phyloP scores from a whole-genome alignment of 2,888 invertebrate genomes.

The Lacanobia oleracea region DNA sequence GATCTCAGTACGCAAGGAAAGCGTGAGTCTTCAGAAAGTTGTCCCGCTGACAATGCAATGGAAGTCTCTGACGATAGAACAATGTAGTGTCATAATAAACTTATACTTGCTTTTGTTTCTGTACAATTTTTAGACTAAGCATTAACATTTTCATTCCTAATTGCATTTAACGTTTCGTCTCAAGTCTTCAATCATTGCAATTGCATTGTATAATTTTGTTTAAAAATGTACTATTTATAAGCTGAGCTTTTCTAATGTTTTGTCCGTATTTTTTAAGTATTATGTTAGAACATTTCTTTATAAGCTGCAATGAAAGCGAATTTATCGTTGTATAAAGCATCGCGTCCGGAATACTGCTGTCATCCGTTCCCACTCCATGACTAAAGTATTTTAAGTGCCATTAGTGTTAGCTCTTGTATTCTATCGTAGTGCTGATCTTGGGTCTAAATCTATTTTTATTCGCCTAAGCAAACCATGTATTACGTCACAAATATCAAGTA shows the following conservation, averaged over 20 bases:
- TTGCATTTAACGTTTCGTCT: conserved; percentile 75
- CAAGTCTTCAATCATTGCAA: conserved; percentile 55
- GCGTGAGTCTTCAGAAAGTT: conserved; percentile 31
- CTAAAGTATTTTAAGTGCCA: conserved; percentile 77
- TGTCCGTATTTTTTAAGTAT: conserved; percentile 56
- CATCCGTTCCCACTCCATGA: conserved; percentile 52
- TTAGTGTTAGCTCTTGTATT: conserved; percentile 73
- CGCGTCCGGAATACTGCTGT: conserved; percentile 56
- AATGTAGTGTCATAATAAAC: conserved; percentile 56
- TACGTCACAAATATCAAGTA: conserved; percentile 43
- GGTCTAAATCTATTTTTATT: conserved; percentile 61
- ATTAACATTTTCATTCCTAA: conserved; percentile 78
- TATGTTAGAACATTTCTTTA: conserved; percentile 45
- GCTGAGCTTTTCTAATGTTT: conserved; percentile 49
- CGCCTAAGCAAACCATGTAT: conserved; percentile 30
- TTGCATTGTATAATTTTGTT: conserved; percentile 50
- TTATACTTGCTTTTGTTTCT: conserved; percentile 51
- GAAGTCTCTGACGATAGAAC: conserved; percentile 45
- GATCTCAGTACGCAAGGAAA: conserved; percentile 57
- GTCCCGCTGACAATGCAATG: conserved; percentile 47
- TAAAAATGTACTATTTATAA: conserved; percentile 54
- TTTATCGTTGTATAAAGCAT: conserved; percentile 38
- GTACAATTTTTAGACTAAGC: conserved; percentile 61
- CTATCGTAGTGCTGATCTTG: conserved; percentile 67
- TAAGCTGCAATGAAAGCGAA: conserved; percentile 50